These are phyloP conservation scores for Oligia fasciuncula DNA, from an alignment of 2,888 invertebrate genomes.

Conservation along the genomic window DNA sequence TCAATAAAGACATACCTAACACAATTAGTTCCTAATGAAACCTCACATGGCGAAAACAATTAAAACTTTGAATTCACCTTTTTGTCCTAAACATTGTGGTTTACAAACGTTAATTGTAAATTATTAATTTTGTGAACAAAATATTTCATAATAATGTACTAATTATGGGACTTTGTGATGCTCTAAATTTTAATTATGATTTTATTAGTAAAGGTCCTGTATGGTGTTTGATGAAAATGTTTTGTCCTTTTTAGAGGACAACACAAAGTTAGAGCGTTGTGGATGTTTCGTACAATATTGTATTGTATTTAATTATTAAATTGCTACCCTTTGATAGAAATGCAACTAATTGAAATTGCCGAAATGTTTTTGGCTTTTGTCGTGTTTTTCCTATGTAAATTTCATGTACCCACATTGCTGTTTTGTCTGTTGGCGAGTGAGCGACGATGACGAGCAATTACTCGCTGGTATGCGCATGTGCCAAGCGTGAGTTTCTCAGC, in stretches of 20 bases:
- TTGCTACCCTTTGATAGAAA: slow-evolving; percentile 31
- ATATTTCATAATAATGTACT: slow-evolving; percentile 66
- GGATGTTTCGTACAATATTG: background rate
- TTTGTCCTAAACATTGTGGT: slow-evolving; percentile 56
- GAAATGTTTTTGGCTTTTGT: background rate
- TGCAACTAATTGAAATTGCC: background rate
- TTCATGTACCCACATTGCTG: background rate
- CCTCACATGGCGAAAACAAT: slow-evolving; percentile 70
- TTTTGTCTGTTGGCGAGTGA: background rate
- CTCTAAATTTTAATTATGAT: slow-evolving; percentile 58
- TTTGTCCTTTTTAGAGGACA: slow-evolving; percentile 34
- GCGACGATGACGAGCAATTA: background rate
- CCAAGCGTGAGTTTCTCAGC: background rate
- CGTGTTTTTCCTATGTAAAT: background rate
- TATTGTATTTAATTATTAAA: slow-evolving; percentile 7
- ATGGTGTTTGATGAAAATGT: slow-evolving; percentile 48
- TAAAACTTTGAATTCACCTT: slow-evolving; percentile 68
- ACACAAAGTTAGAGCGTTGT: slow-evolving; percentile 19
- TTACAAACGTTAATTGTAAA: slow-evolving; percentile 44
- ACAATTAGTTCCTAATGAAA: slow-evolving; percentile 75
- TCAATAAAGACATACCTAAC: slow-evolving; percentile 75
- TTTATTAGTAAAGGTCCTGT: slow-evolving; percentile 35
- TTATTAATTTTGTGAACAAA: slow-evolving; percentile 68
- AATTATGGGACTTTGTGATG: slow-evolving; percentile 61
- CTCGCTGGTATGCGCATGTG: background rate